Evolutionary conservation across 2,888 invertebrate genomes (phyloP).

Genomic region (Agelastica alni): DNA sequence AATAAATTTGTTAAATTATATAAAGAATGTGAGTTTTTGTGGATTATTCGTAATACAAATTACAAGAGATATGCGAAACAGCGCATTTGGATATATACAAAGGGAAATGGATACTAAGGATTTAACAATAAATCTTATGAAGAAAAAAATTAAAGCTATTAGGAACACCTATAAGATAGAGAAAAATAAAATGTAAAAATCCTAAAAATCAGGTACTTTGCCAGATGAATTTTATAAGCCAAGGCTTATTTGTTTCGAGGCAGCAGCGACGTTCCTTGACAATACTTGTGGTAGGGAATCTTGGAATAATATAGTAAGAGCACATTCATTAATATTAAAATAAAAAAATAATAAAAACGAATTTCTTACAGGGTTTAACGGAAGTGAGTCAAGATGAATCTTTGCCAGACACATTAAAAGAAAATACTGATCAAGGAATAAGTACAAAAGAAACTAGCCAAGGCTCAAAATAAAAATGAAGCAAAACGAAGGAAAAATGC

Average conservation of each 20-base stretch:
- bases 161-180: too few species aligned
- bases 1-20: too few species aligned
- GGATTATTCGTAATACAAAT: background rate
- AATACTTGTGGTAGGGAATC: conserved; percentile 8
- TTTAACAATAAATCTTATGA: too few species aligned
- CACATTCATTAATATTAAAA: background rate
- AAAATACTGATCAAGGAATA: conserved; percentile 2
- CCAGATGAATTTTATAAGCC: conserved; percentile 3
- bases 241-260: conserved; percentile 12
- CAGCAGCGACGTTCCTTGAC: conserved; percentile 14
- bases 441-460: conserved; percentile 3
- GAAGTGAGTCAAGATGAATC: conserved; percentile 1
- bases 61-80: too few species aligned
- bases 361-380: background rate
- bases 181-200: too few species aligned
- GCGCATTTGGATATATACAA: too few species aligned
- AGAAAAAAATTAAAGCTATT: too few species aligned
- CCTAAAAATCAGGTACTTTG: too few species aligned
- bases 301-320: conserved; percentile 4
- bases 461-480: background rate
- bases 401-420: background rate
- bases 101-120: background rate
- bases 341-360: conserved; percentile 6
- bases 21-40: too few species aligned
- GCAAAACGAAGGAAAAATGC: conserved; percentile 3